Evolutionary conservation across 1,140 invertebrate species (phyloP).

Genomic region (Piezodorus guildinii): DNA sequence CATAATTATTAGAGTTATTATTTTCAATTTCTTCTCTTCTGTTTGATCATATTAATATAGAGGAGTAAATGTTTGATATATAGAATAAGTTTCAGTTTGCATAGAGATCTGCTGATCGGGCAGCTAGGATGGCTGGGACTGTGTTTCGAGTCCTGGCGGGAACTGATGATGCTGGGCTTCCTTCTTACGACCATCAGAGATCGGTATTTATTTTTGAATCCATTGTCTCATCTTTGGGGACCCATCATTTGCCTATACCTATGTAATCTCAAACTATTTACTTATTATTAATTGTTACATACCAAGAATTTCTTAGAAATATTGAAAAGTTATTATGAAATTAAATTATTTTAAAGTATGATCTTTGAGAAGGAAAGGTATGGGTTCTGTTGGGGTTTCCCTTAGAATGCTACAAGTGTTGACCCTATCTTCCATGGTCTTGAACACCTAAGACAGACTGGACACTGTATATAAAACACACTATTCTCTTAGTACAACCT

Average conservation of each 20-base stretch:
- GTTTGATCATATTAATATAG: not conserved
- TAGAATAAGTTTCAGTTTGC: slow-evolving; percentile 16
- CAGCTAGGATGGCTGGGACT: slow-evolving; percentile 59
- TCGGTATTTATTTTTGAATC: slow-evolving; percentile 12
- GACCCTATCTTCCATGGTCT: slow-evolving; percentile 3
- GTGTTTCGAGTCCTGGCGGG: slow-evolving; percentile 64
- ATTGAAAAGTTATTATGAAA: too few relatives aligned
- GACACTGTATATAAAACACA: slow-evolving; percentile 12
- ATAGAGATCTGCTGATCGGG: slow-evolving; percentile 46
- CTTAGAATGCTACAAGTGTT: slow-evolving; percentile 2
- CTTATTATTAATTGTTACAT: too few relatives aligned
- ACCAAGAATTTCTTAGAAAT: too few relatives aligned
- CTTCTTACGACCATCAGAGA: slow-evolving; percentile 41
- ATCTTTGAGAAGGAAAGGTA: not conserved
- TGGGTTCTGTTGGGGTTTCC: not conserved
- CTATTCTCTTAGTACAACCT: slow-evolving; percentile 3
- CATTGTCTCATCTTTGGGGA: slow-evolving; percentile 6
- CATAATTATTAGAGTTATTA: not conserved
- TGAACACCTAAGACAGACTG: slow-evolving; percentile 10
- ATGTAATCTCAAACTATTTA: too few relatives aligned
- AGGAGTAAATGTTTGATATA: slow-evolving; percentile 11
- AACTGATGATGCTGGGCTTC: slow-evolving; percentile 56
- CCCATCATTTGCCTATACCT: not conserved
- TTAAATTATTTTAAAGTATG: too few relatives aligned
- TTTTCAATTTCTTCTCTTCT: slow-evolving; percentile 5